A percentile compares a stretch with the other conserved stretches of the same genome.
Evolutionary conservation across 2,888 invertebrate genomes (phyloP).

Genomic region (Callosobruchus maculatus): DNA sequence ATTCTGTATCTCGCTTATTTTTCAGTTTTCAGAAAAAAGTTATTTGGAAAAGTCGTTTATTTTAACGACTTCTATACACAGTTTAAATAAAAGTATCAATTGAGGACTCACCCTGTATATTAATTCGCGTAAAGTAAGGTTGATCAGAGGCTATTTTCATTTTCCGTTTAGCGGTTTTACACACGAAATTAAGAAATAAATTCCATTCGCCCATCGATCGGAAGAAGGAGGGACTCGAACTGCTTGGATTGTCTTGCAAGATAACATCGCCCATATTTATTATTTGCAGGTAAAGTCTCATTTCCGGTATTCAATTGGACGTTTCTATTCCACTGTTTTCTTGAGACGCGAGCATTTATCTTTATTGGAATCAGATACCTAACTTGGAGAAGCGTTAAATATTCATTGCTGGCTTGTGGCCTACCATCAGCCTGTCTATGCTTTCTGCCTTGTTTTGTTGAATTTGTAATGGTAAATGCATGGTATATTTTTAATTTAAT

Average conservation of each 20-base stretch:
- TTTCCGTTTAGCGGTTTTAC: too few species aligned
- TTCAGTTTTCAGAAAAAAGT: too few species aligned
- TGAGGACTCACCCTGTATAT: too few species aligned
- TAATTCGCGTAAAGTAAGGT: too few species aligned
- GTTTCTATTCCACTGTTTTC: not conserved
- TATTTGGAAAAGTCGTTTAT: too few species aligned
- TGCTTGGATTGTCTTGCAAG: not conserved
- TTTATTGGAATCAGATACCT: not conserved
- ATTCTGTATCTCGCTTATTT: too few species aligned
- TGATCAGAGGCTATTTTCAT: too few species aligned
- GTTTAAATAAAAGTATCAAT: too few species aligned
- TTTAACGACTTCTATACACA: too few species aligned
- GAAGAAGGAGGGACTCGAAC: not conserved
- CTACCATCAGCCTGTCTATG: not conserved
- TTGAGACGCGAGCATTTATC: not conserved
- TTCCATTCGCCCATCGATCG: not conserved
- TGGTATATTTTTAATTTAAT: too few species aligned
- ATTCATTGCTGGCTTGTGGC: not conserved
- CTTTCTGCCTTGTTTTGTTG: too few species aligned
- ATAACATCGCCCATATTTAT: not conserved
- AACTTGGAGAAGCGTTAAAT: not conserved
- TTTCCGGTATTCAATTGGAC: not conserved
- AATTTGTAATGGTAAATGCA: too few species aligned
- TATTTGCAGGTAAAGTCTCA: not conserved
- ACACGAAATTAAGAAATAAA: not conserved